A percentile compares a stretch with the other conserved stretches of the same genome.
Evolutionary conservation across 2,888 invertebrate genomes (phyloP).

Genomic region (Mellilla xanthometata): DNA sequence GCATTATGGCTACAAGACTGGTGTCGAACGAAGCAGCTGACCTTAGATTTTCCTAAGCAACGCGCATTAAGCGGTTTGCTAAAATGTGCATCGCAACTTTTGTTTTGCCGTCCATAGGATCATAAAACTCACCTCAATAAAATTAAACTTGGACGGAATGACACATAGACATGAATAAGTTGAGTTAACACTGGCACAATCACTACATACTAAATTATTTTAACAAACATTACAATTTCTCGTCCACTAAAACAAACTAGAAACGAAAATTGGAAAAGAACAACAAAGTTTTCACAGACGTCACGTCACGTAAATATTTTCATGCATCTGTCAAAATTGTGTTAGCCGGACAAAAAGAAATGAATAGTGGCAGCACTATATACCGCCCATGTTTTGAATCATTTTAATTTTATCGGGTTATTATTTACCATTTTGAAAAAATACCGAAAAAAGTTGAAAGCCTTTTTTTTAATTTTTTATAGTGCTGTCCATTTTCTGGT

Average conservation of each 20-base stretch:
- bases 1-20: no score
- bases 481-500: neutral
- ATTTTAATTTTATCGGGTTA: slow-evolving; percentile 38
- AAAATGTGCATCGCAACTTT: no score
- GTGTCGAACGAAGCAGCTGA: no score
- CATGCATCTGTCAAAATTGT: slow-evolving; percentile 69
- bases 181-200: slow-evolving; percentile 2
- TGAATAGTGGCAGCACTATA: slow-evolving; percentile 16
- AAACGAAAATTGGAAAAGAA: slow-evolving; percentile 13
- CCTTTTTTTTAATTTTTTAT: slow-evolving; percentile 1
- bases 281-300: slow-evolving; percentile 15
- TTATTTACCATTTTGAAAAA: slow-evolving; percentile 1
- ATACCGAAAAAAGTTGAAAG: slow-evolving; percentile 7
- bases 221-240: neutral
- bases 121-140: slow-evolving; percentile 7
- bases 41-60: no score
- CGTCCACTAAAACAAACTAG: neutral
- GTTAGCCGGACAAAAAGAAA: slow-evolving; percentile 43
- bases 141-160: slow-evolving; percentile 1
- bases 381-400: slow-evolving; percentile 20
- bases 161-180: slow-evolving; percentile 1
- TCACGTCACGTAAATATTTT: slow-evolving; percentile 66
- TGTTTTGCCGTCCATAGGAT: no score
- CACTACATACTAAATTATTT: neutral
- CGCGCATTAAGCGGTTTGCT: no score